Conservation (phyloP, 2,113 vertebrate species). For the Gracilinanus agilis region DNA sequence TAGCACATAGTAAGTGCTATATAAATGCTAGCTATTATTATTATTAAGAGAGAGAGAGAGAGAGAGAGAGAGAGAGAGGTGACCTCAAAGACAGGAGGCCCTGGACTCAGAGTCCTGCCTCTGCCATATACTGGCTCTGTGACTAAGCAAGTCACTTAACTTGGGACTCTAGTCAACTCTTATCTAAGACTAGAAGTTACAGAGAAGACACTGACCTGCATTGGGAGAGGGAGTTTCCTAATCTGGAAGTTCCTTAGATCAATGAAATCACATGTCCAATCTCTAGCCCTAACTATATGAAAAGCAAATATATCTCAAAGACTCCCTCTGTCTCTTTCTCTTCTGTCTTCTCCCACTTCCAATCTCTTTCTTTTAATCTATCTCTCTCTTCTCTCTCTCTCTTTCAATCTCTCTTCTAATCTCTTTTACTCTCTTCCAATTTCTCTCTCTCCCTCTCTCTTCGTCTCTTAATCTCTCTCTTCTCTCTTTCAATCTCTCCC, state of each 20-base stretch:
- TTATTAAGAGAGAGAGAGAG: background rate
- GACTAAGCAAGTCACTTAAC: background rate
- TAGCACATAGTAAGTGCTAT: background rate
- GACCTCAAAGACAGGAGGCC: background rate
- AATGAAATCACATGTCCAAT: background rate
- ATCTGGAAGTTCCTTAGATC: background rate
- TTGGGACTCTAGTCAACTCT: background rate
- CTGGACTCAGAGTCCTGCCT: background rate
- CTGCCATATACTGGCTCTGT: background rate
- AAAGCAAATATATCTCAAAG: constrained; percentile 6
- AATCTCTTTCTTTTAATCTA: background rate
- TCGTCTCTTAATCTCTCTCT: no score
- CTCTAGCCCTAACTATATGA: background rate
- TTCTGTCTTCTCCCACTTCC: background rate
- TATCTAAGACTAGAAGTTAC: background rate
- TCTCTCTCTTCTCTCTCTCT: no score
- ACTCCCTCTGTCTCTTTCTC: background rate
- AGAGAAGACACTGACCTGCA: background rate
- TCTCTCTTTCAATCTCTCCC: no score
- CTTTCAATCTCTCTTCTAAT: no score
- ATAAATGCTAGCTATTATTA: background rate
- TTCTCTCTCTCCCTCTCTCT: background rate
- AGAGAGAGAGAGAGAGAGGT: no score
- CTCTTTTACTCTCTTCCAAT: no score
- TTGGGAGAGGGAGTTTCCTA: background rate